Base-by-base conservation (phyloP, 2,113 vertebrate species). In the Lophura nycthemera region DNA sequence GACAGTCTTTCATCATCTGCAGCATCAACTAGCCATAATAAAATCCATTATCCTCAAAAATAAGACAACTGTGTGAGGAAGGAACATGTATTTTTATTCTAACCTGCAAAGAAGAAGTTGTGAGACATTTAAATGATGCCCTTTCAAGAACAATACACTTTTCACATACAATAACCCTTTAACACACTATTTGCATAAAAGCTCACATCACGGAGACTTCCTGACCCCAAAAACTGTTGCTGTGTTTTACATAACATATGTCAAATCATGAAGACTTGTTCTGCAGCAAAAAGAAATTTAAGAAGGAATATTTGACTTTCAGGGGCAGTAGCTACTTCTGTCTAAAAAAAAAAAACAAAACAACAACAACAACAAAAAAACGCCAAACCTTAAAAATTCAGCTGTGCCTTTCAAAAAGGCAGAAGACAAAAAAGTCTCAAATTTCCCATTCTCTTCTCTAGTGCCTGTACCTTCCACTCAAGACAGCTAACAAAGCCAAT, bases 21-120 rank as follows among this genome's bases (percentile, higher is more conserved):
- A 93, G 88, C 54, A 92, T 43, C 89, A 96, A 88, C 81, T 95
- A 96, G 67, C 36, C 84, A 90, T n/a, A 94, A 94, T 4, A 90
- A 76, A 95, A 87, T 25, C 69, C 15, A 77, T 81, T 72, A 79
- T 74, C 92, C 93, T 91, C 83, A 90, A 86, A 92, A 94, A 43
- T 94, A 96, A 94, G 73, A 95, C 80, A 88, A 93, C 8, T 81
- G 56, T 64, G 76, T 88, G 69, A 83, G 27, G 42, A 86, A 36
- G 45, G 78, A 75, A 6, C 48, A 69, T 47, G 61, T 8, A n/a
- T 83, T 93, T 95, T 95, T 91, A 97, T 83, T 96, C 92, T 97
- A 98, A 97, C 97, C 97, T 98, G 97, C 22, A 89, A 97, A 96
- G 95, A 97, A 98, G 96, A 98, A 97, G 94, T 97, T 95, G 92